Evolutionary conservation across 2,888 invertebrate species (phyloP), one percentile per base, ranked within the genome.

Genomic region (Drosophila vallismaia): DNA sequence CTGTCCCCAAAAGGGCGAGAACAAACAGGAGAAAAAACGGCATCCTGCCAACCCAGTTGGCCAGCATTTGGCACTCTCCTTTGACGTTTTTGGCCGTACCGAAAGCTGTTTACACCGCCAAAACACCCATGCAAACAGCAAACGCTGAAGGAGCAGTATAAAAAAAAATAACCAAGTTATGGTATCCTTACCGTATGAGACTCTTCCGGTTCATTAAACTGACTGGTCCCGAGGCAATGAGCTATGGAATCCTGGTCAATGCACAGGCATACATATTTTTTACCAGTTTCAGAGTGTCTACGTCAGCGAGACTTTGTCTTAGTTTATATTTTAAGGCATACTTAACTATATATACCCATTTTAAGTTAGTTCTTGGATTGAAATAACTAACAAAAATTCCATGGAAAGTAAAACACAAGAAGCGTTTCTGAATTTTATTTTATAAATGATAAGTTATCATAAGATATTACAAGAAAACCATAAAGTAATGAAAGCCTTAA

Each of bases 161-260:
- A 14, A 26, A 19, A 31, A 33, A 19, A 7, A 44, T 19, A 29
- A 26, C n/a, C 8, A 81, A 68, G 63, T 64, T 75, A 78, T 71
- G 74, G 74, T 76, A 86, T 69, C 54, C 72, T 58, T 71, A 51
- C 63, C 67, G 63, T 77, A 79, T 79, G 82, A 82, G 75, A 77
- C 75, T 74, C 82, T 85, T 87, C 86, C 85, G 77, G 74, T 75
- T 87, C 83, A 83, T 87, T 87, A 71, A 82, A 74, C 74, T 46
- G 62, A 50, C 64, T 63, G 50, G 62, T 38, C 36, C 45, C 54
- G 49, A 36, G 40, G 52, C 59, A 45, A 54, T 57, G 31, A 38
- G 42, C 53, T 62, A 38, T 14, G 69, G 57, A 40, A 26, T 42
- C 24, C 36, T n/a, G 40, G 40, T n/a, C 31, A 46, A 52, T 45